phyloP scores from a whole-genome alignment of 2,113 vertebrate genomes.

The Microtus pennsylvanicus region DNA sequence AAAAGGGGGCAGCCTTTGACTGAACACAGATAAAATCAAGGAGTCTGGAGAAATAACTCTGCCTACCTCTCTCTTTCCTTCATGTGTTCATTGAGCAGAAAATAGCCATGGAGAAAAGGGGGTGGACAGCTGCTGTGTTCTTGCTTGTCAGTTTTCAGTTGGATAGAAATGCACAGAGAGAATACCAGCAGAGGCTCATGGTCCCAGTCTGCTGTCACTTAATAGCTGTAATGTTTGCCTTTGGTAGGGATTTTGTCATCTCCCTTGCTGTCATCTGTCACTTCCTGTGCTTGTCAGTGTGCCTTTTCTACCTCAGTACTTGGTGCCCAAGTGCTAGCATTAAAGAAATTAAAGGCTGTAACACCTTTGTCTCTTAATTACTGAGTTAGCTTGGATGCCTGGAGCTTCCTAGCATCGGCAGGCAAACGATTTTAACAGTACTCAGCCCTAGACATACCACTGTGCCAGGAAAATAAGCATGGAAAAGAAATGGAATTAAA shows the following conservation, averaged over 20 bases:
- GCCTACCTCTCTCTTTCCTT: not conserved
- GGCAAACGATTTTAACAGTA: not conserved
- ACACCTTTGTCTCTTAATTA: constrained; percentile 32
- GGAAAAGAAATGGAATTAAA: not conserved
- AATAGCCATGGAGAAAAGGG: constrained; percentile 39
- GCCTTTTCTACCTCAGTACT: constrained; percentile 20
- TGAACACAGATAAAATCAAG: constrained; percentile 26
- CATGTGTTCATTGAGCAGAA: constrained; percentile 66
- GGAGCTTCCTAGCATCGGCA: not conserved
- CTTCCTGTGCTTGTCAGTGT: constrained; percentile 14
- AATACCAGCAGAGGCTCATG: constrained; percentile 44
- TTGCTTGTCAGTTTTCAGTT: constrained; percentile 66
- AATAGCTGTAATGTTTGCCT: constrained; percentile 59
- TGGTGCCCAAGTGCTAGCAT: constrained; percentile 23
- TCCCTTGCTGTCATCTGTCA: constrained; percentile 70
- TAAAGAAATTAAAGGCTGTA: constrained; percentile 32
- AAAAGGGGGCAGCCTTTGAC: not conserved
- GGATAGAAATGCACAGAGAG: constrained; percentile 40
- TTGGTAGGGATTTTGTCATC: constrained; percentile 69
- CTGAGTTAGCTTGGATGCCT: not conserved
- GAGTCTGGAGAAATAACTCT: not conserved
- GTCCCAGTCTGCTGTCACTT: constrained; percentile 60
- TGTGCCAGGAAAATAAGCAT: not conserved
- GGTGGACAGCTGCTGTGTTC: constrained; percentile 61
- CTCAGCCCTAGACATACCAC: not conserved